Conservation (phyloP, 2,113 vertebrate genomes). For the Eira barbara region DNA sequence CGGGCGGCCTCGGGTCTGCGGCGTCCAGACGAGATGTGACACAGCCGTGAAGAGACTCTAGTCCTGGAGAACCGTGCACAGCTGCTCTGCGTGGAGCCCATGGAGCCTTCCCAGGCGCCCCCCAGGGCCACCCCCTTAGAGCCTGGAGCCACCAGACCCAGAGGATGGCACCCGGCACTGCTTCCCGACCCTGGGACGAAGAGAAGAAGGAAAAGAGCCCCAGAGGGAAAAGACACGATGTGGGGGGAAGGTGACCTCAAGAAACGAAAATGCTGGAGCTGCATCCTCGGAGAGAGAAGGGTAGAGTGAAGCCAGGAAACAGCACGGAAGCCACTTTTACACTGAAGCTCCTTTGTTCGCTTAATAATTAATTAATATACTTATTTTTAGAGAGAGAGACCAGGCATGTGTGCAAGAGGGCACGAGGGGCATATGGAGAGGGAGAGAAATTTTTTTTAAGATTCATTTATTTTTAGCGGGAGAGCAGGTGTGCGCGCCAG, state of each 20-base stretch:
- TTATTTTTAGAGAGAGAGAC: neutral
- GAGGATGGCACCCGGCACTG: neutral
- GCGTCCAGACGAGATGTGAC: neutral
- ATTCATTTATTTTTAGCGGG: neutral
- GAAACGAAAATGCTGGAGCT: neutral
- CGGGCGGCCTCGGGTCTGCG: neutral
- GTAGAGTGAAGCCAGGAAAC: neutral
- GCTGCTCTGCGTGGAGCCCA: neutral
- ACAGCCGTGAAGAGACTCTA: neutral
- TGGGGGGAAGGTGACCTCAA: neutral
- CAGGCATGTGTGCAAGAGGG: neutral
- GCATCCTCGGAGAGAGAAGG: neutral
- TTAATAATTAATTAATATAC: neutral
- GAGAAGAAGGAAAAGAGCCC: neutral
- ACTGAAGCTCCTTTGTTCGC: neutral
- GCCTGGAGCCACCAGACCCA: neutral
- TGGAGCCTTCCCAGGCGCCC: fast-evolving
- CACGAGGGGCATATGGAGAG: neutral
- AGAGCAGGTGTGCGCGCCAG: fast-evolving
- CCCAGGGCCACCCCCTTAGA: fast-evolving
- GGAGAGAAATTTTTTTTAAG: neutral
- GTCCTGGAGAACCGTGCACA: neutral
- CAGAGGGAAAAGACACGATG: neutral
- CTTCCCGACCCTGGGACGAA: neutral
- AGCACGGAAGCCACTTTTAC: neutral